Evolutionary conservation across 2,888 invertebrate species (phyloP), one percentile per base, ranked within the genome.

Genomic region (Eremobia ochroleuca): DNA sequence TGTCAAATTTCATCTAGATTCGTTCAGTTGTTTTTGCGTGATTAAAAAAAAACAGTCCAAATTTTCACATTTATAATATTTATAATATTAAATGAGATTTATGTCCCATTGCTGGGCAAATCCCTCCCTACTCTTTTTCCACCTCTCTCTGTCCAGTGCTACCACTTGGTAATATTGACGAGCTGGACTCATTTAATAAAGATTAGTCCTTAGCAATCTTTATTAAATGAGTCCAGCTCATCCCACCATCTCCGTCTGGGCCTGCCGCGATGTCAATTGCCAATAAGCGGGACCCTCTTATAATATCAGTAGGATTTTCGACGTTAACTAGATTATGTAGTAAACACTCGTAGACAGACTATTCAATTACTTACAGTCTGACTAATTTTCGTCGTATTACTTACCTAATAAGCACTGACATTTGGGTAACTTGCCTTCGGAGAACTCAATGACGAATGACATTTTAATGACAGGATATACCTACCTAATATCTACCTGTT

Each of bases 361-460:
- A 75, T 75, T 78, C 25, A 49, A 65, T 75, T 78, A 74, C 13
- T 34, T n/a, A 25, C 31, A 25, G 64, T 59, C 28, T 65, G 28
- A 34, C 34, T 28, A 9, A 15, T 65, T 73, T 78, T 76, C 25
- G 28, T 52, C 15, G 40, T 59, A 70, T 40, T 28, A 11, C 8
- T 4, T 40, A 15, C 55, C n/a, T 58, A 21, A 55, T 21, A n/a
- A 43, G 28, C 43, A 37, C 21, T 79, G 83, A 82, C 77, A 76
- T 79, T 79, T 76, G 6, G 18, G 4, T n/a, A 55, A 28, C 9
- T 58, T 55, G 5, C 13, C 9, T 78, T 79, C 82, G 9, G 13
- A 28, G 78, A 82, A 52, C 28, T 82, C 11, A 28, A n/a, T 55
- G 55, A 81, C n/a, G 11, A 81, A 6, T 72, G 46, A 28, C 18